Evolutionary conservation across 92 coral and sea anemone species (phyloP), one percentile per base, ranked within the genome.

Genomic region (Umimayanthus kanabou): DNA sequence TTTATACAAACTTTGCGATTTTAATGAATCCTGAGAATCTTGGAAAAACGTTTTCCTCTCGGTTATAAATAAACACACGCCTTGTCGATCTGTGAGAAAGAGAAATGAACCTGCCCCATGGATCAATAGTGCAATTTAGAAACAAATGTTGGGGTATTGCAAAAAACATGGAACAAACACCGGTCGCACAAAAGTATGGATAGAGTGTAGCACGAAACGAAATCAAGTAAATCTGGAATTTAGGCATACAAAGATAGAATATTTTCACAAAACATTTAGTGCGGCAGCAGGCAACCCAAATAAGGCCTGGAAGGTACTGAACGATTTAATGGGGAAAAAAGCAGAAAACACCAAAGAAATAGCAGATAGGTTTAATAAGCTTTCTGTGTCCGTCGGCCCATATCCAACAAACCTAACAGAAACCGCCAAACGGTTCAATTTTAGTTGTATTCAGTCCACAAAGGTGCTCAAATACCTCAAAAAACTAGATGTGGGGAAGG

Each of bases 61-160:
- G 26, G 40, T 43, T 88, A 77, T 39, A n/a, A 40, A 13, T 82
- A 90, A 7, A 69, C 91, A 70, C 66, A 76, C 77, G 80, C 80
- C 14, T 57, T 93, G 0, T 73, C 39, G 65, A 93, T 79, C 18
- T 87, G 86, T 70, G 88, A 89, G 79, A 85, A 79, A 33, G 78
- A 50, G 55, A 39, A 93, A 73, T 88, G 90, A 83, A 88, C 90
- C 22, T 16, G 26, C 61, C 66, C 53, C 88, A 9, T 23, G 85
- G 9, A 67, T 82, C 18, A 50, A 7, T 9, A 40, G 42, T 80
- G 14, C 79, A 40, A 85, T 37, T 43, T 40, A 64, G 58, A 29
- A 39, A 39, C 79, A 75, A 75, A 75, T 75, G 79, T 39, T 40
- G 25, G 40, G 53, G 40, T 75, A 18, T 75, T 18, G 45, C 55